Evolutionary conservation across 2,888 invertebrate species (phyloP).

Genomic region (Trimorus sp.): DNA sequence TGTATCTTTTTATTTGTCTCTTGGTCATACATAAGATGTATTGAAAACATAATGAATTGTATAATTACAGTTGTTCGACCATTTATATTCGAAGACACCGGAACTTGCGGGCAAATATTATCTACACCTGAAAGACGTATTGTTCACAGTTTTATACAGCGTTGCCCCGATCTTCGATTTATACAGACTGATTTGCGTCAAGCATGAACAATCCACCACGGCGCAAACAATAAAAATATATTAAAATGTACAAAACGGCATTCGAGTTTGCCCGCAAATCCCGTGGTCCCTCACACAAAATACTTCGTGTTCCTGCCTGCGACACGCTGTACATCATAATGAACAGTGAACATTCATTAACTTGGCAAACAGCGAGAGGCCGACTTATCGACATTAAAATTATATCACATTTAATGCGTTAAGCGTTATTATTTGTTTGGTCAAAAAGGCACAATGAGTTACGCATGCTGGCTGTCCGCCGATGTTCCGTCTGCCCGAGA

Average conservation of each 20-base stretch:
- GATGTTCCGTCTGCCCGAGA: background rate
- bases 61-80: constrained; percentile 33
- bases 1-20: constrained; percentile 20
- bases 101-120: constrained; percentile 12
- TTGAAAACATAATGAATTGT: constrained; percentile 46
- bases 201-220: constrained; percentile 25
- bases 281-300: constrained; percentile 45
- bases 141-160: constrained; percentile 6
- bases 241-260: constrained; percentile 23
- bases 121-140: background rate
- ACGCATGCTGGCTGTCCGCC: constrained; percentile 32
- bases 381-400: constrained; percentile 54
- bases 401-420: constrained; percentile 63
- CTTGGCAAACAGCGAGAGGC: constrained; percentile 60
- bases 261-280: constrained; percentile 28
- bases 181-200: constrained; percentile 8
- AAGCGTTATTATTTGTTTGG: constrained; percentile 56
- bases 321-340: constrained; percentile 49
- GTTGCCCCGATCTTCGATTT: no score
- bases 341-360: constrained; percentile 62
- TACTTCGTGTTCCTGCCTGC: constrained; percentile 23
- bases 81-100: constrained; percentile 42
- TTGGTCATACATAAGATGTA: constrained; percentile 31
- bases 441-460: constrained; percentile 64
- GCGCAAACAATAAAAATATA: constrained; percentile 19